Percentiles rank a stretch among this genome's conserved stretches.
These are phyloP conservation scores for Bembecia ichneumoniformis DNA, from an alignment of 2,888 invertebrate genomes.

Conservation along the genomic window DNA sequence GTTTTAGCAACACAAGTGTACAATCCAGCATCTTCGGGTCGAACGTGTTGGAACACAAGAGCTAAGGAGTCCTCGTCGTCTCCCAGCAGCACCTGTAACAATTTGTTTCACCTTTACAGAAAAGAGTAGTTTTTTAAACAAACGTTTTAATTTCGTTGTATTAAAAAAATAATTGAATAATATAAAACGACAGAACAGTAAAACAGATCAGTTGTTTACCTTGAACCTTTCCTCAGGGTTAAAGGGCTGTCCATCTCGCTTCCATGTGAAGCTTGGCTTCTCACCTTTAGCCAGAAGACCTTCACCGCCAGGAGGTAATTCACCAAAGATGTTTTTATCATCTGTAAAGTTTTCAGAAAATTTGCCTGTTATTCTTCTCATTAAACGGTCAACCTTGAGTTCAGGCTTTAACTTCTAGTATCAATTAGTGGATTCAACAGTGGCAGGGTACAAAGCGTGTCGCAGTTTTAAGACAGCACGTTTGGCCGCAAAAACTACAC, in stretches of 20 bases:
- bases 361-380: not conserved
- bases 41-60: slow-evolving; percentile 93
- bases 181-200: too few species aligned
- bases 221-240: slow-evolving; percentile 94
- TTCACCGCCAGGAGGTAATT: slow-evolving; percentile 77
- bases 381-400: not conserved
- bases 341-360: slow-evolving; percentile 51
- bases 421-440: too few species aligned
- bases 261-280: slow-evolving; percentile 86
- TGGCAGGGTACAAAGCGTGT: too few species aligned
- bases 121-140: too few species aligned
- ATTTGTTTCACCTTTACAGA: not conserved
- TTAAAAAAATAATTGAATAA: too few species aligned
- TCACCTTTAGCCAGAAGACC: slow-evolving; percentile 80
- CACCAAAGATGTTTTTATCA: slow-evolving; percentile 86
- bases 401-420: too few species aligned
- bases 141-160: too few species aligned
- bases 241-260: slow-evolving; percentile 86
- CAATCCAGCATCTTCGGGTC: slow-evolving; percentile 94
- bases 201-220: slow-evolving; percentile 18
- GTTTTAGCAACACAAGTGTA: slow-evolving; percentile 98
- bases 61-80: slow-evolving; percentile 95
- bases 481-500: too few species aligned
- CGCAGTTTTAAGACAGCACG: too few species aligned
- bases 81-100: slow-evolving; percentile 78